Evolutionary conservation across 2,797 vertebrate species (phyloP).

Genomic region (Alca torda): DNA sequence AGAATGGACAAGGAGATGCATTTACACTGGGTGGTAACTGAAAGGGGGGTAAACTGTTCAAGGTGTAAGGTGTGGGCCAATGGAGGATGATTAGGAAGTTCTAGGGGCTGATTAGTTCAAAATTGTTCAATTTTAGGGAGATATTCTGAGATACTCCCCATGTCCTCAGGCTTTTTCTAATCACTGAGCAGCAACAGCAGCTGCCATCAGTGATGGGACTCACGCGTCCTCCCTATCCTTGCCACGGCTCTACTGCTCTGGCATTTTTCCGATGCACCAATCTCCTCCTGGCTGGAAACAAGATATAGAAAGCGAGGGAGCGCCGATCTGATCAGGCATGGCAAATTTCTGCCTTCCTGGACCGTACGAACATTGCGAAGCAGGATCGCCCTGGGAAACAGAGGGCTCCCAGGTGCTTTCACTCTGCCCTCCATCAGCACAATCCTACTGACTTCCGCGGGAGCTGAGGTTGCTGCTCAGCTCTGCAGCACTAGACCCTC

Average conservation of each 20-base stretch:
- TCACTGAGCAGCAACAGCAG: background rate
- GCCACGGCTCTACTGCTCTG: background rate
- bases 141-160: background rate
- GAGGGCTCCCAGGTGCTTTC: background rate
- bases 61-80: background rate
- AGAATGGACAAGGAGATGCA: rapidly evolving
- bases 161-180: background rate
- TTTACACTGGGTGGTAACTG: background rate
- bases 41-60: background rate
- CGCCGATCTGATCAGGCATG: background rate
- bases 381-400: background rate
- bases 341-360: background rate
- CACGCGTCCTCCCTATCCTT: rapidly evolving
- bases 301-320: background rate
- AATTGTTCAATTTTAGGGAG: background rate
- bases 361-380: background rate
- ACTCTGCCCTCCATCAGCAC: background rate
- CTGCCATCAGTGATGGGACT: background rate
- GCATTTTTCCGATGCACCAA: background rate
- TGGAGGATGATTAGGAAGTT: background rate
- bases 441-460: background rate
- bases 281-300: background rate
- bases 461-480: background rate
- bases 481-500: background rate
- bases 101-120: background rate